Evolutionary conservation across 2,797 vertebrate genomes (phyloP), one percentile per base, ranked within the genome.

Genomic region (Chanos chanos): DNA sequence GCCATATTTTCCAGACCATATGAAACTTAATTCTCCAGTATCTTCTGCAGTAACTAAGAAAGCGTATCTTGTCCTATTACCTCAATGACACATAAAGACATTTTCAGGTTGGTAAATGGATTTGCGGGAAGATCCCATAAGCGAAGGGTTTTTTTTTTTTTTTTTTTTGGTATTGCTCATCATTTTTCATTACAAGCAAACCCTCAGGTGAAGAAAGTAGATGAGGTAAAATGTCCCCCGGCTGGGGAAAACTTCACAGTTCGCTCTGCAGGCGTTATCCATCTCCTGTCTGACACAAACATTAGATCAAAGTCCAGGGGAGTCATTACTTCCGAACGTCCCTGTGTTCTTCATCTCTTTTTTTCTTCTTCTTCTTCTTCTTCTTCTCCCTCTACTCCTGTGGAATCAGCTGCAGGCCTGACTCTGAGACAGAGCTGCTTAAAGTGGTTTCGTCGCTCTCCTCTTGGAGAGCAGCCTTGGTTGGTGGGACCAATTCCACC

Each of bases 171-270:
- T 13, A 34, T 52, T 33, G 33, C 5, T n/a, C 39, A 36, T 54
- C 30, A 54, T 63, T 54, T 54, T 45, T 53, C 40, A 53, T 54
- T 53, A 63, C n/a, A n/a, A n/a, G n/a, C n/a, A 44, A 19, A 31
- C 15, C 33, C 19, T 47, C 33, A 21, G 13, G 30, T 54, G 30
- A 16, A 30, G 16, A 37, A 25, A n/a, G 30, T 16, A 25, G 30
- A 53, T 31, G 25, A 27, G 9, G 19, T 44, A 54, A 34, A 63
- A 63, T n/a, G 22, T 39, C 61, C 61, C 22, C 21, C 24, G 40
- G 50, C 39, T 10, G n/a, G 10, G 21, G n/a, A 27, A 50, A 15
- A 31, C 52, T 52, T 36, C 24, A 19, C 39, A 33, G 7, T 10
- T 30, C 50, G 33, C 41, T 19, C 18, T 8, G 31, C 44, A 19